Percentiles rank a stretch among this genome's conserved stretches.
Evolutionary conservation across 2,113 vertebrate species (phyloP).

Genomic region (Macquaria australasica): DNA sequence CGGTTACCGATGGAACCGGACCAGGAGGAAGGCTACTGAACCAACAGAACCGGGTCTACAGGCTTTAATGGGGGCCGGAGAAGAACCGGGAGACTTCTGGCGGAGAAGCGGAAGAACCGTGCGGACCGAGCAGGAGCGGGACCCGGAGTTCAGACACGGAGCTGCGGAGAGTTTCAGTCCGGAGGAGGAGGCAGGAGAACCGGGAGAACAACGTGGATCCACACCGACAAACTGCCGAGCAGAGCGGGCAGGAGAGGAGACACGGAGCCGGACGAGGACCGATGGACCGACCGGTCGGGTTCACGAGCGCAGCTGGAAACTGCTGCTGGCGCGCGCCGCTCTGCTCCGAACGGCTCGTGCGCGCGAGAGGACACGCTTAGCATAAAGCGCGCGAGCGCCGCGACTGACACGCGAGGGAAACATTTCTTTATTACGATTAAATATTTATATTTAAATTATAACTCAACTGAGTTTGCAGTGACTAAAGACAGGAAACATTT

Average conservation of each 20-base stretch:
- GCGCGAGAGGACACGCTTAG: not conserved
- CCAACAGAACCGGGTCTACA: not conserved
- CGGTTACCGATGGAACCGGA: not conserved
- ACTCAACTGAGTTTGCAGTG: no score
- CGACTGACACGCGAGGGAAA: no score
- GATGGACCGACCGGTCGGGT: not conserved
- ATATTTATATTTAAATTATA: no score
- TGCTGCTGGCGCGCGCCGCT: constrained; percentile 47
- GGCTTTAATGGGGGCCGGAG: not conserved
- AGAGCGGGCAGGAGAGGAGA: not conserved
- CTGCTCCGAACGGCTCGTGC: constrained; percentile 10
- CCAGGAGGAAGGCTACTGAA: not conserved
- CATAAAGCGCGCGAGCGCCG: constrained; percentile 44
- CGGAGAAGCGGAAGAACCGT: not conserved
- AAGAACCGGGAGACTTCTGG: not conserved
- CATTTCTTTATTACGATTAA: no score
- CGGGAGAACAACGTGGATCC: not conserved
- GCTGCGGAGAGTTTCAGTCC: not conserved
- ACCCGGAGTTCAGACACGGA: not conserved
- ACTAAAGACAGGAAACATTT: no score
- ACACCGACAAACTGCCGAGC: not conserved
- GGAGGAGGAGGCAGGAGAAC: not conserved
- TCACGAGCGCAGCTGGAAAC: constrained; percentile 56
- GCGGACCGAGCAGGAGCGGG: no score
- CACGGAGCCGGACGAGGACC: not conserved